Conservation (phyloP, 2,888 invertebrate species). For the Campoletis raptor region DNA sequence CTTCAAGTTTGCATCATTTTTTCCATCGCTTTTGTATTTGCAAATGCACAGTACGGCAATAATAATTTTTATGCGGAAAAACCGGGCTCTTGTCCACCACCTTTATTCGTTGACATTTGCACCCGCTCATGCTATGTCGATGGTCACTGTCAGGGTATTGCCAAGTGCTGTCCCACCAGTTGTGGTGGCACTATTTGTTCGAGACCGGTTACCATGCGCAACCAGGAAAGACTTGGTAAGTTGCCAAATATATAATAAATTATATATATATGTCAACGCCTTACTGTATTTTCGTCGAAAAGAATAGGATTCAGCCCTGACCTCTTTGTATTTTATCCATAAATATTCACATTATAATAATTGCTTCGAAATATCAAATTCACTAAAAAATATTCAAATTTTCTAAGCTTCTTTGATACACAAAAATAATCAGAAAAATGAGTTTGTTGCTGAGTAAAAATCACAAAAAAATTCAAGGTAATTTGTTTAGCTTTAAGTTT, state of each 20-base stretch:
- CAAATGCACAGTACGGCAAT: constrained; percentile 31
- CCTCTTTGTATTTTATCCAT: neutral
- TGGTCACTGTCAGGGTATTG: constrained; percentile 82
- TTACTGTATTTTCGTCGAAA: neutral
- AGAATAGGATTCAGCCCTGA: neutral
- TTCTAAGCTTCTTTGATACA: too few species aligned
- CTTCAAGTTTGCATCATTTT: constrained; percentile 29
- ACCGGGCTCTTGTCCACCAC: constrained; percentile 86
- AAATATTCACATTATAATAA: neutral
- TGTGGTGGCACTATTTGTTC: constrained; percentile 83
- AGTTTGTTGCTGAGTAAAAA: too few species aligned
- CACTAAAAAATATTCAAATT: neutral
- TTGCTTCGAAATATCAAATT: neutral
- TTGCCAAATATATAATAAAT: neutral
- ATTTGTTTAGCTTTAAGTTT: too few species aligned
- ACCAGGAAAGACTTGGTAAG: constrained; percentile 70
- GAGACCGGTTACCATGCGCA: constrained; percentile 80
- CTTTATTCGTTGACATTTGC: constrained; percentile 86
- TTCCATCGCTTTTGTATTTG: constrained; percentile 55
- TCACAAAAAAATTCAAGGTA: too few species aligned
- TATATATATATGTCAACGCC: neutral
- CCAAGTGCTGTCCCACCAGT: constrained; percentile 83
- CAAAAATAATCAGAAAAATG: too few species aligned
- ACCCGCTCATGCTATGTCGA: constrained; percentile 84
- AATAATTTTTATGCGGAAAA: constrained; percentile 72